These are phyloP conservation scores for Podargus strigoides DNA, from an alignment of 2,797 vertebrate genomes.

Conservation along the genomic window DNA sequence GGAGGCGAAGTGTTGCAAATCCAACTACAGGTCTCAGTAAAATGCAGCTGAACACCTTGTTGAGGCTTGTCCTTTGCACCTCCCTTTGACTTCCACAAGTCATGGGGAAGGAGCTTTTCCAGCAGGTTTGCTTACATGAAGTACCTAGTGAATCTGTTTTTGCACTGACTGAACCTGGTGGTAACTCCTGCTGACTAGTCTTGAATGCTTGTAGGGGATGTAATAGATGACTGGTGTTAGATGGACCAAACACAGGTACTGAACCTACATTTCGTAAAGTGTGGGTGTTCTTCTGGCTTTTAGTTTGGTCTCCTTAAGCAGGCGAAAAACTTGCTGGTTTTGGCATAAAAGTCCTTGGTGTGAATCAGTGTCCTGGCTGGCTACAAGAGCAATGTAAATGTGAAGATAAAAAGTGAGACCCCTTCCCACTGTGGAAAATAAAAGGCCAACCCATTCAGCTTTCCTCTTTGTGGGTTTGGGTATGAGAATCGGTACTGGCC, in stretches of 20 bases:
- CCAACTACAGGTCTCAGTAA: background rate
- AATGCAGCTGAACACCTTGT: background rate
- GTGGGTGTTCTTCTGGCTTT: background rate
- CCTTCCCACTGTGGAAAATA: background rate
- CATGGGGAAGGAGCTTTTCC: background rate
- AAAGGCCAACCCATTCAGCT: background rate
- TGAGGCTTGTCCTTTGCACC: background rate
- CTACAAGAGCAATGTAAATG: background rate
- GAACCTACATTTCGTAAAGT: background rate
- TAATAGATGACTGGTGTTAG: background rate
- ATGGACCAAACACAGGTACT: background rate
- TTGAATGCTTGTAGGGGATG: background rate
- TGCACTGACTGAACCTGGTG: background rate
- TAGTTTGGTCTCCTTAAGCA: background rate
- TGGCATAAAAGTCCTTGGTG: background rate
- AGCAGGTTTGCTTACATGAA: background rate
- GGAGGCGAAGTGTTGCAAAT: background rate
- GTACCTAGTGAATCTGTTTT: background rate
- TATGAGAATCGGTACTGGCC: background rate
- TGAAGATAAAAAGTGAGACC: background rate
- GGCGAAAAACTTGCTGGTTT: background rate
- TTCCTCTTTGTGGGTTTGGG: background rate
- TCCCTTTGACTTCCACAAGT: background rate
- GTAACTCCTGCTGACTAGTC: background rate
- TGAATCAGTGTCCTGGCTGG: background rate